Evolutionary conservation across 2,888 invertebrate genomes (phyloP), one percentile per base, ranked within the genome.

Genomic region (Heliconius cydno): DNA sequence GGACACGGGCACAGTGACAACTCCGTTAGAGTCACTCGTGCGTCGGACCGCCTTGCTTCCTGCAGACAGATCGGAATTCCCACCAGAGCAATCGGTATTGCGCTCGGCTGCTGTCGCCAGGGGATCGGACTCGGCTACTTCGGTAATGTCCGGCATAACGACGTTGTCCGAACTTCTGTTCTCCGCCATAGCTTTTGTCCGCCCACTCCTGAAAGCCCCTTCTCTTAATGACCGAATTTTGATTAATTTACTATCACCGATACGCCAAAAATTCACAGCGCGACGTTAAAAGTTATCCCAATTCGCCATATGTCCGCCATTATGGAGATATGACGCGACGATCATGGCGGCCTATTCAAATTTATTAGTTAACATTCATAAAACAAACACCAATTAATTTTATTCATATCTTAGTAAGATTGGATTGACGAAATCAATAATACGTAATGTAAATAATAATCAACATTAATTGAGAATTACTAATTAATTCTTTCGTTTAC

Each of bases 101-200:
- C 95, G 96, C 92, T 96, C 96, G 91, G 94, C 95, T 95, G 95
- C 94, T 91, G 95, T 95, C 95, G 93, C 88, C 87, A 96, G 94
- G 86, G 96, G 95, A 95, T 96, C 96, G 93, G 90, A 85, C 87
- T 93, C 92, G 94, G 95, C 86, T 85, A 91, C 96, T 96, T 96
- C 96, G 96, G 96, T 96, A 95, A 96, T 96, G 96, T 96, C 96
- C 96, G 96, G 96, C 94, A 96, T 95, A 92, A 96, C 96, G 96
- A 96, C 96, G 92, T 95, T 95, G 92, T 96, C 96, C 96, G 96
- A 96, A 92, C 91, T 88, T 87, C 92, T 84, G 84, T 91, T 93
- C 85, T 91, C 90, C 86, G 93, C 92, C 94, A 94, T 94, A 85
- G 86, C 90, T 90, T 89, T 90, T 86, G 88, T 88, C 86, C 90